Evolutionary conservation across 2,113 vertebrate species (phyloP).

Genomic region (Gavia stellata): DNA sequence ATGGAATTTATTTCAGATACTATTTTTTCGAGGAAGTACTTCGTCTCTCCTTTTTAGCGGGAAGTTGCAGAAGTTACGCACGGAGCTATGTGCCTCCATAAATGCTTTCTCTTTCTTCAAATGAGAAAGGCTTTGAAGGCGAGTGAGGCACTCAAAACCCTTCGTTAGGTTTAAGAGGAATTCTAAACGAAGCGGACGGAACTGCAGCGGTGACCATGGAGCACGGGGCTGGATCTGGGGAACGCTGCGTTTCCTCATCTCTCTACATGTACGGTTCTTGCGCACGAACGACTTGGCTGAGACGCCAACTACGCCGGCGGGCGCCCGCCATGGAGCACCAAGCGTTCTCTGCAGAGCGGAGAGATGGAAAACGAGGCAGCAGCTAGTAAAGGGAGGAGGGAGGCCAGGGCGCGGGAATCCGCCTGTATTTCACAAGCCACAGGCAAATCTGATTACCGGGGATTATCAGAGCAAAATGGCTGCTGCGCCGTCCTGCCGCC

Average conservation of each 20-base stretch:
- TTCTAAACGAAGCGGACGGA: not conserved
- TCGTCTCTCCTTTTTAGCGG: not conserved
- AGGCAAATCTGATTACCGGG: not conserved
- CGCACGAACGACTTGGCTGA: not conserved
- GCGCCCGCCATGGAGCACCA: too few relatives aligned
- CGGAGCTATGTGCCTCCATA: rapidly evolving
- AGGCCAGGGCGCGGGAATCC: not conserved
- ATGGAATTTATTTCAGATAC: not conserved
- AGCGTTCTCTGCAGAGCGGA: not conserved
- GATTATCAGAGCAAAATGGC: slow-evolving; percentile 5
- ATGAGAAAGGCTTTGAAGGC: not conserved
- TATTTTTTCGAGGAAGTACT: not conserved
- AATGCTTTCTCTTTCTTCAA: not conserved
- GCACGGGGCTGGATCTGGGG: rapidly evolving
- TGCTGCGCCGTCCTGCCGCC: not conserved
- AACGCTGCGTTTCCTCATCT: not conserved
- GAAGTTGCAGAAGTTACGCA: not conserved
- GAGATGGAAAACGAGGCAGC: not conserved
- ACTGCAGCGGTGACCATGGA: rapidly evolving
- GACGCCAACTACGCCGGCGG: rapidly evolving
- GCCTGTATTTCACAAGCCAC: not conserved
- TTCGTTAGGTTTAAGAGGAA: too few relatives aligned
- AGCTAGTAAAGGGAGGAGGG: rapidly evolving
- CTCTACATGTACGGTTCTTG: rapidly evolving
- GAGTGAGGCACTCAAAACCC: not conserved